Evolutionary conservation across 2,797 vertebrate species (phyloP), one percentile per base, ranked within the genome.

Genomic region (Podarcis lilfordi): DNA sequence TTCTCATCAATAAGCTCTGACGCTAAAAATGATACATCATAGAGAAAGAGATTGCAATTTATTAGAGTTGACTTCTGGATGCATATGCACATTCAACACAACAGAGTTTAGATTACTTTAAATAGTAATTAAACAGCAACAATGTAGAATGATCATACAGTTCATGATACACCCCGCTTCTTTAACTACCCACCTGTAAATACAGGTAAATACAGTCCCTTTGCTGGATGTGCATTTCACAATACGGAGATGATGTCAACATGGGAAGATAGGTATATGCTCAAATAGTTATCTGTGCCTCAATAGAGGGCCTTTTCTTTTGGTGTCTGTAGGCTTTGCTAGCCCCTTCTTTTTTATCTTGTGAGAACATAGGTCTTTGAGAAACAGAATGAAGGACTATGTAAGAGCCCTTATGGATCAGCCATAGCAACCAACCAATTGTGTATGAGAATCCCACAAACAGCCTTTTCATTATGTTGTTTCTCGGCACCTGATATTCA

Each of bases 1-100:
- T 98, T 97, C 40, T 71, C 96, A 89, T 97, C 96, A 89, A 99
- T 97, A 88, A 99, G 74, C 89, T 98, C 96, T 43, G 96, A 97
- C 94, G 98, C 99, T 99, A 95, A 94, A 97, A 95, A 94, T 69
- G 23, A 35, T 37, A 91, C 6, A 93, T 40, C 6, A 93, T 77
- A 94, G 10, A 90, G 29, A 88, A 80, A 13, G 88, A 88, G 89
- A 89, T 82, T 35, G 64, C 91, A 86, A 64, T 11, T 86, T 68
- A 79, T 86, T 68, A 79, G 59, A 37, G 76, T 72, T 82, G 10
- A 21, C 80, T 29, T 88, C 79, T 89, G 5, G 29, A 29, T 76
- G 40, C 27, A 89, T 17, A 81, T 59, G 19, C 43, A 79, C 25
- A 89, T 40, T 55, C 45, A 89, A 91, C n/a, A 78, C 5, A 88